Conservation (phyloP, 2,888 invertebrate genomes). For the Eucriotettix oculatus region DNA sequence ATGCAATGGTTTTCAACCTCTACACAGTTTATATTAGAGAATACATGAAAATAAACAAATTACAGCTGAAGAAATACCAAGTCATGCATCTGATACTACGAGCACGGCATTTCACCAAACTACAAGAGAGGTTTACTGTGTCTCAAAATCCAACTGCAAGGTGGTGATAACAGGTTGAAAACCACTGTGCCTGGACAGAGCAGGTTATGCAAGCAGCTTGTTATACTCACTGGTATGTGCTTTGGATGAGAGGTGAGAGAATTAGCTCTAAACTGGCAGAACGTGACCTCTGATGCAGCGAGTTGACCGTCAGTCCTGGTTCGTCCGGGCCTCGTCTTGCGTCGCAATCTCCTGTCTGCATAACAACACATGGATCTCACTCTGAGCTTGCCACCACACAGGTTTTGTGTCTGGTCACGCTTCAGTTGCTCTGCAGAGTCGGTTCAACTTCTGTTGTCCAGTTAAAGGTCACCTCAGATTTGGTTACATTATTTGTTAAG, state of each 20-base stretch:
- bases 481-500: neutral
- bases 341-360: slow-evolving; percentile 10
- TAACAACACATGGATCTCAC: slow-evolving; percentile 8
- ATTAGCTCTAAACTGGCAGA: slow-evolving; percentile 17
- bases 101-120: too few species aligned
- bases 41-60: too few species aligned
- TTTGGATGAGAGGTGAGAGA: slow-evolving; percentile 16
- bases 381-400: neutral
- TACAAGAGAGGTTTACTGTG: too few species aligned
- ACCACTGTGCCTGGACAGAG: neutral
- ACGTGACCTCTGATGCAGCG: slow-evolving; percentile 10
- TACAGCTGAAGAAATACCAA: too few species aligned
- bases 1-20: too few species aligned
- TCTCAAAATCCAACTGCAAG: too few species aligned
- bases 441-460: too few species aligned
- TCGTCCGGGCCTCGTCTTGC: slow-evolving; percentile 9
- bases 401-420: too few species aligned
- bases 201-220: neutral
- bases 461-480: neutral
- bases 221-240: slow-evolving; percentile 15
- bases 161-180: neutral
- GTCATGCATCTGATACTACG: too few species aligned
- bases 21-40: too few species aligned
- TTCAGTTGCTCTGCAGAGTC: too few species aligned
- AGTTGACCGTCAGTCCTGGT: slow-evolving; percentile 8